phyloP scores from a whole-genome alignment of 2,888 invertebrate species.

The Sacculina carcini region DNA sequence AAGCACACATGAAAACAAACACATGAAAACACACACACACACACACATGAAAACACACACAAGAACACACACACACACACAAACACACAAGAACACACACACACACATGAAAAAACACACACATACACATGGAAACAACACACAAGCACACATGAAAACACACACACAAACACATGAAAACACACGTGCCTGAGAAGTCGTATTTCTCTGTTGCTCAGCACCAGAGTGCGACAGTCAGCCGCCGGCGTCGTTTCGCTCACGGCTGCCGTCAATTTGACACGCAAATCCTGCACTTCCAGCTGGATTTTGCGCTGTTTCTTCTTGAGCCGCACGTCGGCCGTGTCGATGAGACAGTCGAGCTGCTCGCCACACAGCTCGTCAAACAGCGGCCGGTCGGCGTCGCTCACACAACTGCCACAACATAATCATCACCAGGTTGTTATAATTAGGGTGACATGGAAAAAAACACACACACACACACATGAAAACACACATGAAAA shows the following conservation, averaged over 20 bases:
- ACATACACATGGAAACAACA: too few relatives aligned
- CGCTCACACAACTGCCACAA: constrained; percentile 35
- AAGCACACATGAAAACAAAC: too few relatives aligned
- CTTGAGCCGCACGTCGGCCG: constrained; percentile 55
- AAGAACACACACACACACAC: too few relatives aligned
- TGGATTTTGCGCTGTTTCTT: constrained; percentile 74
- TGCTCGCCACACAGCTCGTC: constrained; percentile 68
- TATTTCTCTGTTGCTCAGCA: constrained; percentile 71
- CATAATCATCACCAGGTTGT: background rate
- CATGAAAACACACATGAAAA: background rate
- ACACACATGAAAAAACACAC: too few relatives aligned
- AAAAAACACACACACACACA: background rate
- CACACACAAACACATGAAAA: background rate
- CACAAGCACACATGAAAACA: too few relatives aligned
- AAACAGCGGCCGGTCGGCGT: constrained; percentile 39
- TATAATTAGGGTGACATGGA: background rate
- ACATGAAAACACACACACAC: too few relatives aligned
- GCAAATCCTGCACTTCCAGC: constrained; percentile 63
- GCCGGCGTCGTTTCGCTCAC: too few relatives aligned
- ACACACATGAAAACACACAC: too few relatives aligned
- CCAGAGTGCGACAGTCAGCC: constrained; percentile 38
- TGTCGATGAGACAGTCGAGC: constrained; percentile 50
- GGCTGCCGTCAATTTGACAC: constrained; percentile 38
- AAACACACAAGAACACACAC: too few relatives aligned
- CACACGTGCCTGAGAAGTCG: constrained; percentile 36